These are phyloP conservation scores for Sorex araneus DNA, from an alignment of 2,113 vertebrate species.

Conservation along the genomic window DNA sequence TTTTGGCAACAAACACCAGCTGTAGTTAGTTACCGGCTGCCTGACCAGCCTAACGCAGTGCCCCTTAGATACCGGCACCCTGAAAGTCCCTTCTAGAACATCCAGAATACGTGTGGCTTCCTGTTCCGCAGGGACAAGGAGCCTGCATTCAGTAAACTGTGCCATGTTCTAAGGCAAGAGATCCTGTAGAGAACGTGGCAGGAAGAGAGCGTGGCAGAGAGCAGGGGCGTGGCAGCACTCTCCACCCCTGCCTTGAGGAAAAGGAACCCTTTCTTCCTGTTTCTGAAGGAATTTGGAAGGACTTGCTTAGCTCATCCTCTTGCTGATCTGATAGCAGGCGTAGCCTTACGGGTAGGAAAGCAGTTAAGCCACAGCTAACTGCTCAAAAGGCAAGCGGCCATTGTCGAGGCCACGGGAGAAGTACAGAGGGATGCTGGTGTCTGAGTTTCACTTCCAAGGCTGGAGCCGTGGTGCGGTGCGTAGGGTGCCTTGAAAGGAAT, in stretches of 20 bases:
- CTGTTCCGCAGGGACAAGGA: not conserved
- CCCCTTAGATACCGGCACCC: not conserved
- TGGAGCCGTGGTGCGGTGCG: too few species aligned
- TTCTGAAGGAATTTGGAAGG: not conserved
- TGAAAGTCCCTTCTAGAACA: not conserved
- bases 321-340: too few species aligned
- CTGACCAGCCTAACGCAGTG: not conserved
- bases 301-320: not conserved
- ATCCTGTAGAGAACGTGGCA: too few species aligned
- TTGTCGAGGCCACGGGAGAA: too few species aligned
- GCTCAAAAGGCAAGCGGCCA: not conserved
- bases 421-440: not conserved
- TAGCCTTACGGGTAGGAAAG: too few species aligned
- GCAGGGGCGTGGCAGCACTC: not conserved
- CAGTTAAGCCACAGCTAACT: too few species aligned
- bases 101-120: not conserved
- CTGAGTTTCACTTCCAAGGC: not conserved
- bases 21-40: not conserved
- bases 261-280: not conserved
- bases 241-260: not conserved
- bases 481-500: too few species aligned
- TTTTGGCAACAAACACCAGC: not conserved
- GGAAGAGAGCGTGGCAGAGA: not conserved
- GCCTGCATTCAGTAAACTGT: not conserved
- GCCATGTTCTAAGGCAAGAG: not conserved